These are phyloP conservation scores for Centroberyx gerrardi DNA, from an alignment of 2,797 vertebrate species.

Conservation along the genomic window DNA sequence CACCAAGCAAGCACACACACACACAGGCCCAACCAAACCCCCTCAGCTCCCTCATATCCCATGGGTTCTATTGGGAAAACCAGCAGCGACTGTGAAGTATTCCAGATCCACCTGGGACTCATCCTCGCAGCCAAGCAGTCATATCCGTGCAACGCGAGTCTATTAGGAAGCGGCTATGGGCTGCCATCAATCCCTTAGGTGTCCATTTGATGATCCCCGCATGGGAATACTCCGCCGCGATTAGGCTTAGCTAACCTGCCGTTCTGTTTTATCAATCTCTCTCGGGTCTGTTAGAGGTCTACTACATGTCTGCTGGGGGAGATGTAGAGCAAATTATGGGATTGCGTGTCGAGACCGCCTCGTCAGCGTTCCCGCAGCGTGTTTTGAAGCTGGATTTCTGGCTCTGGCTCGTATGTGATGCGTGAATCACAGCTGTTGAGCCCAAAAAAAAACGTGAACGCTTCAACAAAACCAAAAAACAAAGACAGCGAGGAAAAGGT, in stretches of 20 bases:
- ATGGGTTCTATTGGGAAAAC: conserved; percentile 67
- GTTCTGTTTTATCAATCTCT: conserved; percentile 80
- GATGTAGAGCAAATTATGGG: conserved; percentile 46
- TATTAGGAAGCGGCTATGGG: conserved; percentile 71
- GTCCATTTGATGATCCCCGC: conserved; percentile 75
- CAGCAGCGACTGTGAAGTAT: conserved; percentile 63
- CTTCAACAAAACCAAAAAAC: background rate
- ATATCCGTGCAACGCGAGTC: conserved; percentile 69
- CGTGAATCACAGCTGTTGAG: background rate
- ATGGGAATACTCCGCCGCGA: conserved; percentile 69
- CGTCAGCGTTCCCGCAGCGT: conserved; percentile 24
- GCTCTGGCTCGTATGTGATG: conserved; percentile 4
- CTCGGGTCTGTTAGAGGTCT: conserved; percentile 66
- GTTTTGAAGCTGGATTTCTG: conserved; percentile 24
- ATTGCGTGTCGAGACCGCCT: conserved; percentile 43
- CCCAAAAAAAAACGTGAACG: conserved; percentile 9
- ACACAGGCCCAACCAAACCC: conserved; percentile 18
- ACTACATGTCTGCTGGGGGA: conserved; percentile 65
- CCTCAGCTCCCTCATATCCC: conserved; percentile 36
- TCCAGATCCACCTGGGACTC: conserved; percentile 73
- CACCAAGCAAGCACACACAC: conserved; percentile 37
- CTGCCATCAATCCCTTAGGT: conserved; percentile 76
- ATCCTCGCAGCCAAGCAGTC: conserved; percentile 52
- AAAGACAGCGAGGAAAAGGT: background rate
- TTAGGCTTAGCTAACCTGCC: conserved; percentile 71